Conservation (phyloP, 2,113 vertebrate genomes). For the Alouatta palliata region DNA sequence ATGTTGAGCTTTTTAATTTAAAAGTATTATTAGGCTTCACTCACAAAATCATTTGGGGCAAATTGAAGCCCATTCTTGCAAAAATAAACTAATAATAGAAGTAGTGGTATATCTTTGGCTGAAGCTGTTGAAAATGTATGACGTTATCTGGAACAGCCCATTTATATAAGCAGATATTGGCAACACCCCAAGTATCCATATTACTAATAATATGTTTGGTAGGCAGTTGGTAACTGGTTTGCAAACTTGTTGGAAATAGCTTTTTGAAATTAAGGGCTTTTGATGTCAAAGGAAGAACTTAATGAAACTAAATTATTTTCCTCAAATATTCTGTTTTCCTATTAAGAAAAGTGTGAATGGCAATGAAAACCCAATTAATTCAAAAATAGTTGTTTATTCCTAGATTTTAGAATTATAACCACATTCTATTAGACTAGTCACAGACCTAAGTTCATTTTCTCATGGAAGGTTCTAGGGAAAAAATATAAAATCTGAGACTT, state of each 20-base stretch:
- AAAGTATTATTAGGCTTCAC: constrained; percentile 2
- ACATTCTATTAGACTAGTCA: constrained; percentile 8
- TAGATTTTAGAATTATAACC: constrained; percentile 25
- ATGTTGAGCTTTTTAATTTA: constrained; percentile 5
- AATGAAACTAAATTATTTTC: constrained; percentile 22
- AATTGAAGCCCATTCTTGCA: not conserved
- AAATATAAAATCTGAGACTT: not conserved
- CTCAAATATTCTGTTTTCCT: constrained; percentile 30
- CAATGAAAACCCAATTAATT: constrained; percentile 40
- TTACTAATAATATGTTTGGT: not conserved
- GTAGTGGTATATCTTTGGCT: not conserved
- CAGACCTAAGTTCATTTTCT: not conserved
- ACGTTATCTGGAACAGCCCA: not conserved
- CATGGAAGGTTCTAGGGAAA: not conserved
- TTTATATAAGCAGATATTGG: constrained; percentile 29
- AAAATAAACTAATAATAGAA: constrained; percentile 28
- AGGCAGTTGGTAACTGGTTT: not conserved
- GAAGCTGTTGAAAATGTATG: not conserved
- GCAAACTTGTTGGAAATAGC: not conserved
- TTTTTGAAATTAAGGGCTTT: constrained; percentile 35
- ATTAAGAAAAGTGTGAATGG: constrained; percentile 9
- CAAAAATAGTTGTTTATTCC: constrained; percentile 12
- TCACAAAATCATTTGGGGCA: not conserved
- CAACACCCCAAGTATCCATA: not conserved
- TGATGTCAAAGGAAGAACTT: constrained; percentile 35